phyloP scores from a whole-genome alignment of 2,888 invertebrate species.

The Baronia brevicornis region DNA sequence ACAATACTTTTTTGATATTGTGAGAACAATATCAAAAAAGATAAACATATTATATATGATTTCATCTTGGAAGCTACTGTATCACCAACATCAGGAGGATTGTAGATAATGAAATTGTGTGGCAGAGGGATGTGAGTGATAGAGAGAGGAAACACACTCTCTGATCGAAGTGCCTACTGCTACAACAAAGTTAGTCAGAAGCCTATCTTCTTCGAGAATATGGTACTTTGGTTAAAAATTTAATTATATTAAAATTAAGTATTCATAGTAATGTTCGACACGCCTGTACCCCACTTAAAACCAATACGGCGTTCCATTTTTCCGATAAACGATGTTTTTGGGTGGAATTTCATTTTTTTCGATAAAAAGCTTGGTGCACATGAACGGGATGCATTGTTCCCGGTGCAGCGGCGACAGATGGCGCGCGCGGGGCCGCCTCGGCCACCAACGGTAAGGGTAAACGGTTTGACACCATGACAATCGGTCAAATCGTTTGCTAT shows the following conservation, averaged over 20 bases:
- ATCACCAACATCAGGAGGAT: too few species aligned
- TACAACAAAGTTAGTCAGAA: too few species aligned
- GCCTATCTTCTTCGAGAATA: too few species aligned
- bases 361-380: slow-evolving; percentile 39
- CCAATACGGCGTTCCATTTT: slow-evolving; percentile 24
- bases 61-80: too few species aligned
- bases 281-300: slow-evolving; percentile 23
- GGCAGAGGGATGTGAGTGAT: too few species aligned
- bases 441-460: slow-evolving; percentile 68
- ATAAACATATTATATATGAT: too few species aligned
- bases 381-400: slow-evolving; percentile 37
- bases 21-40: too few species aligned
- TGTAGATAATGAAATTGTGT: too few species aligned
- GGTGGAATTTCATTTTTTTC: slow-evolving; percentile 44
- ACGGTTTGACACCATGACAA: slow-evolving; percentile 58
- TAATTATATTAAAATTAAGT: background rate
- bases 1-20: too few species aligned
- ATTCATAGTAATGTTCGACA: slow-evolving; percentile 12
- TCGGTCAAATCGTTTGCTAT: background rate
- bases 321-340: slow-evolving; percentile 41
- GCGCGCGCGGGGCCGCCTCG: slow-evolving; percentile 7
- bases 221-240: too few species aligned
- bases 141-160: too few species aligned
- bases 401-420: slow-evolving; percentile 16
- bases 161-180: too few species aligned